These are phyloP conservation scores for Pterobdella sp. DNA, from an alignment of 2,888 invertebrate genomes.

Conservation along the genomic window DNA sequence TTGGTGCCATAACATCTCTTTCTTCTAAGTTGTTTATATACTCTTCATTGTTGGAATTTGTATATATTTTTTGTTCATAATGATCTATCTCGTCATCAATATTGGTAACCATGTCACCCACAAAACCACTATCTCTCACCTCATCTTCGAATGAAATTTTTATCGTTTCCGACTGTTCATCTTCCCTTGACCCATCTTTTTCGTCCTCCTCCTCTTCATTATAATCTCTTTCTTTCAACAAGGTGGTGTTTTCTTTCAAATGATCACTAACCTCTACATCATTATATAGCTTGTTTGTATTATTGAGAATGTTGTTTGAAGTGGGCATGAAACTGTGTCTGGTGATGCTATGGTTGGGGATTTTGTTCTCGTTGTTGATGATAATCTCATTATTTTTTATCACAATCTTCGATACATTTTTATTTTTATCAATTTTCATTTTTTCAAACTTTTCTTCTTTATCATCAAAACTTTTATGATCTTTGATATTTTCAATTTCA, in stretches of 20 bases:
- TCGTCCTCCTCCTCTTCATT: background rate
- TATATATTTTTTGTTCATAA: too few relatives aligned
- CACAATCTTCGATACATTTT: background rate
- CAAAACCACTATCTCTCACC: background rate
- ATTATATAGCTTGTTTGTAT: background rate
- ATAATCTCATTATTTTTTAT: background rate
- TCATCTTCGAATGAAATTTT: slow-evolving; percentile 1
- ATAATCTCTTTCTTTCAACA: background rate
- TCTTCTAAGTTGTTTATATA: too few relatives aligned
- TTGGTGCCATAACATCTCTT: too few relatives aligned
- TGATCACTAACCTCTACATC: too few relatives aligned
- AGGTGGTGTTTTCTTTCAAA: background rate
- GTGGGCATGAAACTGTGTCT: background rate
- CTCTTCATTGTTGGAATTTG: too few relatives aligned
- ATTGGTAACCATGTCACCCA: background rate
- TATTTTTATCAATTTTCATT: background rate
- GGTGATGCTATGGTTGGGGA: background rate
- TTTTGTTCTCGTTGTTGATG: background rate
- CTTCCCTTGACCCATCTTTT: background rate
- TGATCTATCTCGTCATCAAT: background rate
- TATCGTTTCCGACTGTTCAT: background rate
- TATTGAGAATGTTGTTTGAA: background rate
- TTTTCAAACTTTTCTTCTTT: background rate
- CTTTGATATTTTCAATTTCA: background rate
- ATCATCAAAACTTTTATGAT: background rate